Evolutionary conservation across 2,113 vertebrate species (phyloP).

Genomic region (Tetrax tetrax): DNA sequence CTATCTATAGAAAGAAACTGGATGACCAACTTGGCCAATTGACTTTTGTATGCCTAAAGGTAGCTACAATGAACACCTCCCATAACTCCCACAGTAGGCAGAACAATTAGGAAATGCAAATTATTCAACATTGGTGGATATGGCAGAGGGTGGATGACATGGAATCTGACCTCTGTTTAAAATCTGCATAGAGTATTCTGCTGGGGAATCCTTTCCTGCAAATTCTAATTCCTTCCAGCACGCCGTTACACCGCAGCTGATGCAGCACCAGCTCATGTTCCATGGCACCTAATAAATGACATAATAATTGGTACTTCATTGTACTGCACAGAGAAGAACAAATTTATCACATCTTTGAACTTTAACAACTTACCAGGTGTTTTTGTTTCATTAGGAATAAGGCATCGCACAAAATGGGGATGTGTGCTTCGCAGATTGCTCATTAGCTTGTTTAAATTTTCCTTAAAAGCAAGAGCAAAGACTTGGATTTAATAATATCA

Average conservation of each 20-base stretch:
- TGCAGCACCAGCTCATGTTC: conserved; percentile 62
- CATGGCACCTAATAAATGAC: conserved; percentile 58
- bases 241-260: conserved; percentile 46
- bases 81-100: background rate
- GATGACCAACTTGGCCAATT: background rate
- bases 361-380: conserved; percentile 54
- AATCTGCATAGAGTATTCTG: conserved; percentile 58
- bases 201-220: conserved; percentile 65
- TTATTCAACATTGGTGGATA: background rate
- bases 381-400: conserved; percentile 66
- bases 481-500: background rate
- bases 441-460: conserved; percentile 68
- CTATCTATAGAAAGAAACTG: background rate
- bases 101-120: background rate
- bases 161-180: conserved; percentile 52
- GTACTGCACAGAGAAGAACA: background rate
- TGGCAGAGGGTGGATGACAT: background rate
- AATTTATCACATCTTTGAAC: background rate
- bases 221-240: conserved; percentile 61
- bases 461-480: conserved; percentile 42
- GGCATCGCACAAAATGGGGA: conserved; percentile 62
- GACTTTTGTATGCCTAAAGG: background rate
- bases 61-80: background rate
- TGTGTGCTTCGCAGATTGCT: conserved; percentile 61
- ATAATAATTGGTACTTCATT: background rate